A percentile compares a stretch with the other conserved stretches of the same genome.
These are phyloP conservation scores for Rhagoletis zephyria DNA, from an alignment of 1,140 invertebrate species.

Conservation along the genomic window DNA sequence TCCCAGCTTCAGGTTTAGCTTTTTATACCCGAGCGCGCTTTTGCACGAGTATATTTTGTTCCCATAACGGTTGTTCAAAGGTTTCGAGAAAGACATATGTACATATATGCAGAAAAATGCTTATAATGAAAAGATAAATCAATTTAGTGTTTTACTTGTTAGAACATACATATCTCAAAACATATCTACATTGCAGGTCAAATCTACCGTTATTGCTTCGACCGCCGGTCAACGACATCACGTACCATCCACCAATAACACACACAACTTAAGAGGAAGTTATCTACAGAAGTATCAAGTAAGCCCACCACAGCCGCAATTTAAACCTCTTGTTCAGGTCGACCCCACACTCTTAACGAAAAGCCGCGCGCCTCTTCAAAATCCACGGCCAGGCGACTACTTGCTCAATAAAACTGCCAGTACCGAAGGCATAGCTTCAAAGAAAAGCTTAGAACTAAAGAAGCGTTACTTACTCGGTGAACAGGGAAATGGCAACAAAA, in stretches of 20 bases:
- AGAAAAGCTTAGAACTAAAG: constrained; percentile 87
- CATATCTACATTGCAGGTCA: constrained; percentile 60
- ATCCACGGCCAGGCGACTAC: constrained; percentile 81
- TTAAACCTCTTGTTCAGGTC: constrained; percentile 75
- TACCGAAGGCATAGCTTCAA: constrained; percentile 88
- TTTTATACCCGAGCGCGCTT: too few species aligned
- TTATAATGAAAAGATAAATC: too few species aligned
- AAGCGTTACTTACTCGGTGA: constrained; percentile 85
- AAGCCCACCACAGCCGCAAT: constrained; percentile 74
- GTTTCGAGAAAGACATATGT: neutral
- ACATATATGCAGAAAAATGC: too few species aligned
- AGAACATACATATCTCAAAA: neutral
- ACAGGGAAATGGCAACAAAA: constrained; percentile 76
- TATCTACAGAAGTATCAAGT: constrained; percentile 69
- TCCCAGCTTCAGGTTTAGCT: neutral
- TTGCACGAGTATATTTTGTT: too few species aligned
- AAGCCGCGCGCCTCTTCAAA: constrained; percentile 70
- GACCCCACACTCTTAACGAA: constrained; percentile 68
- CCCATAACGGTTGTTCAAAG: too few species aligned
- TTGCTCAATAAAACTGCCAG: constrained; percentile 86
- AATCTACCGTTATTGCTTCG: constrained; percentile 65
- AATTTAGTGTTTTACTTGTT: too few species aligned
- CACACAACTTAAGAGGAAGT: constrained; percentile 60
- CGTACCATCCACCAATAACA: constrained; percentile 58
- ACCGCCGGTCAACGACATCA: constrained; percentile 60